A percentile compares a stretch with the other conserved stretches of the same genome.
Evolutionary conservation across 2,113 vertebrate species (phyloP).

Genomic region (Chaetodon trifascialis): DNA sequence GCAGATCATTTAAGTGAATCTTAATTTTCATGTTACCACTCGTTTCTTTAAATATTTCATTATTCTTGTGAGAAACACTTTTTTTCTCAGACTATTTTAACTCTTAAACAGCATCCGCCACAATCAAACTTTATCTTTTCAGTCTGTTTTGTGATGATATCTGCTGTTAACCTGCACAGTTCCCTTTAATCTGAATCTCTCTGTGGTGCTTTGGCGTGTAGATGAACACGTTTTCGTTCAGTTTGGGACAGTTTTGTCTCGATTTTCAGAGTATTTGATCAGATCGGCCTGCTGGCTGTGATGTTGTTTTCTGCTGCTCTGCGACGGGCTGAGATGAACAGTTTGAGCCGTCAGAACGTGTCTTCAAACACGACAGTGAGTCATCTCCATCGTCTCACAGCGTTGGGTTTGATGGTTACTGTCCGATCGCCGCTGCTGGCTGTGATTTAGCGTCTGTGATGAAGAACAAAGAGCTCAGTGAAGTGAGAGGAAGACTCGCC

Average conservation of each 20-base stretch:
- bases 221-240: too few species aligned
- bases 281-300: neutral
- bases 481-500: conserved; percentile 36
- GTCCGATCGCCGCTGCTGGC: neutral
- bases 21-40: too few species aligned
- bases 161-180: neutral
- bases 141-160: neutral
- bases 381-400: conserved; percentile 1
- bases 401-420: conserved; percentile 20
- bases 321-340: neutral
- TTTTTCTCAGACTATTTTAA: too few species aligned
- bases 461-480: conserved; percentile 52
- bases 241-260: neutral
- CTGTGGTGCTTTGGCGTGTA: too few species aligned
- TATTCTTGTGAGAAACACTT: too few species aligned
- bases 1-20: too few species aligned
- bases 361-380: conserved; percentile 23
- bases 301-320: neutral
- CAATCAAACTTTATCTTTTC: too few species aligned
- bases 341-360: conserved; percentile 4
- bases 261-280: neutral
- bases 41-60: too few species aligned
- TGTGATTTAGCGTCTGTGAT: neutral
- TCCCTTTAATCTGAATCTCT: neutral
- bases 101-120: too few species aligned